Evolutionary conservation across 2,113 vertebrate genomes (phyloP), one percentile per base, ranked within the genome.

Genomic region (Catharus fuscescens): DNA sequence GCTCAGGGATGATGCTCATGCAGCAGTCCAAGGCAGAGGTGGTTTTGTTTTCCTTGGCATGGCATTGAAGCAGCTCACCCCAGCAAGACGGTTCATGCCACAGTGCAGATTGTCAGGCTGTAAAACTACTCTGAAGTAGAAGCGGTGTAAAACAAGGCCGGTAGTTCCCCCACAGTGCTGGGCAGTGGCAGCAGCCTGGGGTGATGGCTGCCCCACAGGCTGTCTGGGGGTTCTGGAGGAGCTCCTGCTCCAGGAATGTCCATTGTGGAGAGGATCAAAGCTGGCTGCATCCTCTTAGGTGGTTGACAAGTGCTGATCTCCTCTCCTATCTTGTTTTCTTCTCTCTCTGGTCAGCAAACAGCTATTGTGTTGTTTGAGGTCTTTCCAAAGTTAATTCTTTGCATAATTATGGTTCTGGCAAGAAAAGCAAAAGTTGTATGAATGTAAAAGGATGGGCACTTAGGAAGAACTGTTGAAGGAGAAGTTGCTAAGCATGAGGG

Each of bases 121-220:
- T 73, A 80, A 5, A 77, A 42, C 38, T 60, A 57, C 81, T 90
- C 18, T 61, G 34, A 26, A 64, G 31, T 1, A 11, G 52, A 85
- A 61, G 47, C 5, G 0, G 31, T 40, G 52, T 59, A 62, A 34
- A 91, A 28, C 16, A 71, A 76, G 19, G 15, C 2, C 1, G 0
- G 5, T 12, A 3, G 16, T 40, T 78, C 28, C 47, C 24, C 12
- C 0, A 0, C 44, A 13, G 69, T 31, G 31, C 64, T 64, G 77
- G 10, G 56, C 47, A 5, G 34, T 44, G 38, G 34, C 67, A 69
- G 18, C 66, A 80, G 17, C 20, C 48, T 10, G 56, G 64, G 29
- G 38, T 25, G 31, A 9, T 4, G 48, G 67, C 38, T 62, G 54
- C 62, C 45, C n/a, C 7, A 1, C 12, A 44, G 45, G 50, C 38